Evolutionary conservation across 1,140 invertebrate genomes (phyloP).

Genomic region (Lasioglossum albipes): DNA sequence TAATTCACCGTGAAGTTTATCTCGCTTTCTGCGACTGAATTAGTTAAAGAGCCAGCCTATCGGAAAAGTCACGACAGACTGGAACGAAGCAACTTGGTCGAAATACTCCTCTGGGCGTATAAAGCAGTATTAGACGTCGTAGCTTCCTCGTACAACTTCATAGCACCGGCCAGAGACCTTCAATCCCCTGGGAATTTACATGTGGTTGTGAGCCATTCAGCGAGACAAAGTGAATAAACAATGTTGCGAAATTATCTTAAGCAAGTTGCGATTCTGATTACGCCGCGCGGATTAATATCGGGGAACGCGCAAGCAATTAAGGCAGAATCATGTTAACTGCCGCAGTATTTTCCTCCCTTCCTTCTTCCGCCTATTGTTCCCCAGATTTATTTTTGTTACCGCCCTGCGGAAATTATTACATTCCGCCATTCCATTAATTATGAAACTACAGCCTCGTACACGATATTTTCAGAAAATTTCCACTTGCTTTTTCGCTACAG

Average conservation of each 20-base stretch:
- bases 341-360: background rate
- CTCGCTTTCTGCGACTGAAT: slow-evolving; percentile 54
- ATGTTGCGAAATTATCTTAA: slow-evolving; percentile 52
- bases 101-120: slow-evolving; percentile 64
- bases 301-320: background rate
- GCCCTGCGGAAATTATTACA: background rate
- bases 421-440: too few species aligned
- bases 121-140: slow-evolving; percentile 61
- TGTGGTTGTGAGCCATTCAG: slow-evolving; percentile 57
- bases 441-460: too few species aligned
- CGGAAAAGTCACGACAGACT: slow-evolving; percentile 66
- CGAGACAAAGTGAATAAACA: slow-evolving; percentile 62
- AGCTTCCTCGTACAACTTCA: slow-evolving; percentile 41
- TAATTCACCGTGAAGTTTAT: slow-evolving; percentile 61
- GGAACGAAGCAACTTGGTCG: slow-evolving; percentile 65
- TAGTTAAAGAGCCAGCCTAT: slow-evolving; percentile 69
- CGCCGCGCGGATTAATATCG: slow-evolving; percentile 18
- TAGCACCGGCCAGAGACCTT: slow-evolving; percentile 32
- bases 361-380: too few species aligned
- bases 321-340: background rate
- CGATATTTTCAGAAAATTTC: too few species aligned
- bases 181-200: slow-evolving; percentile 55
- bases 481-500: too few species aligned
- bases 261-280: slow-evolving; percentile 43
- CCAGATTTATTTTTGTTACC: background rate